Evolutionary conservation across 1,140 invertebrate genomes (phyloP).

Genomic region (Caenorhabditis tropicalis): DNA sequence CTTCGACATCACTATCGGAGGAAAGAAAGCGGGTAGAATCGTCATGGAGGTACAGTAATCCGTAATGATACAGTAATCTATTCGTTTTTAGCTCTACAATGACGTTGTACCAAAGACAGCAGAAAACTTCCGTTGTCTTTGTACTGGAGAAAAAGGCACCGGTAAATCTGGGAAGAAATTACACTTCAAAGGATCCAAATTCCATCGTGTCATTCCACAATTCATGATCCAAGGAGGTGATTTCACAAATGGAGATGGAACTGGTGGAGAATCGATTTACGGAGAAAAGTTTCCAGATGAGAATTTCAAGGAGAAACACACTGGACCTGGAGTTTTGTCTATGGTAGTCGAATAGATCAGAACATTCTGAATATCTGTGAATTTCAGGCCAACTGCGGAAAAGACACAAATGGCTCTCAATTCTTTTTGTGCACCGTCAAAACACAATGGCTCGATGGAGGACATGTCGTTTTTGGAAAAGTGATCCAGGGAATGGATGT

Average conservation of each 20-base stretch:
- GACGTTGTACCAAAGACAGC: constrained; percentile 74
- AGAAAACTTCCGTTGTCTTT: constrained; percentile 75
- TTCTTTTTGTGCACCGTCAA: constrained; percentile 96
- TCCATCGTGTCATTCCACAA: constrained; percentile 89
- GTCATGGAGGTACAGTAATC: constrained; percentile 78
- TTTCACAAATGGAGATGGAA: constrained; percentile 89
- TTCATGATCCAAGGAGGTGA: constrained; percentile 97
- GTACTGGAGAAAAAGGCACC: constrained; percentile 75
- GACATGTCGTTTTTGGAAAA: constrained; percentile 80
- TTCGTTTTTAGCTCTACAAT: constrained; percentile 66
- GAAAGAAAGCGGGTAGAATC: constrained; percentile 82
- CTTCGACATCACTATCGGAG: constrained; percentile 87
- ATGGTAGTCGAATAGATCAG: too few relatives aligned
- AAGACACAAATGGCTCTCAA: constrained; percentile 94
- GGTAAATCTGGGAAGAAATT: constrained; percentile 73
- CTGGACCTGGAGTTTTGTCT: constrained; percentile 84
- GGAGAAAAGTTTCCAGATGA: constrained; percentile 87
- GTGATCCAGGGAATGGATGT: constrained; percentile 89
- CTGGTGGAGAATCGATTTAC: constrained; percentile 94
- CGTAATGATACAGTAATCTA: not conserved
- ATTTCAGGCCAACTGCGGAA: constrained; percentile 81
- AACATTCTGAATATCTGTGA: not conserved
- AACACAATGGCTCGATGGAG: constrained; percentile 77
- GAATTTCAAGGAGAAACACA: constrained; percentile 92
- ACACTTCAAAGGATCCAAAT: constrained; percentile 71